Base-by-base conservation (phyloP, 2,888 invertebrate species). In the Macrosoma leucophasiata region DNA sequence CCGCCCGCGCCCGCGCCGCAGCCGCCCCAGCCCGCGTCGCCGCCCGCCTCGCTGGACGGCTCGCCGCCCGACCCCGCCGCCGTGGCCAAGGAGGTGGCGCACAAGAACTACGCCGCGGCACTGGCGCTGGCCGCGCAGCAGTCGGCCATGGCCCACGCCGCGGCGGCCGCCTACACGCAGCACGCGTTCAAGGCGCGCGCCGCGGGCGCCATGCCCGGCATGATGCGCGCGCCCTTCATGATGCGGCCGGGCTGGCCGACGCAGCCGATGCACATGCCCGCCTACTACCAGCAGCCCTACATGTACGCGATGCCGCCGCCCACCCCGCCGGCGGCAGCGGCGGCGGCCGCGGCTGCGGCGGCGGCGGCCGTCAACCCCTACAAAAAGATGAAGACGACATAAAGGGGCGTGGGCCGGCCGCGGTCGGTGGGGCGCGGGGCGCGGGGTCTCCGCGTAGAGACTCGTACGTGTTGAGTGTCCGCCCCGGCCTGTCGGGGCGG, bases 321-420 rank as follows among this genome's bases (percentile, higher is more conserved):
- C 55, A 68, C 70, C 69, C 73, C 58, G 61, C 81, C 60, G 59
- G 70, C 44, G 67, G 70, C 44, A 67, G 71, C 54, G 61, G 75
- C 68, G 45, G 69, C 75, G 61, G 70, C 78, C 33, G 76, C 79
- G 35, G 72, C 76, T 39, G 72, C 75, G 40, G 76, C 75, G 33
- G 74, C 78, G 40, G 71, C 75, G 37, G 75, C 73, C 28, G 86
- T 92, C 67, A 94, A 94, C 71, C 95, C 95, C 37, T 94, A 93
- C 82, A 95, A 95, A 84, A 94, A 94, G 85, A 91, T 94, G 90
- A 94, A 94, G 86, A 94, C 94, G 59, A 93, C 91, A 68, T 92
- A 91, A 86, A 50, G 44, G 58, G 65, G 54, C 43, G 59, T 52
- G 45, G 45, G 55, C 46, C 47, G 48, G 46, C 50, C 64, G 63